A percentile compares a stretch with the other conserved stretches of the same genome.
phyloP scores from a whole-genome alignment of 2,113 vertebrate genomes.

The Lophochroa leadbeateri region DNA sequence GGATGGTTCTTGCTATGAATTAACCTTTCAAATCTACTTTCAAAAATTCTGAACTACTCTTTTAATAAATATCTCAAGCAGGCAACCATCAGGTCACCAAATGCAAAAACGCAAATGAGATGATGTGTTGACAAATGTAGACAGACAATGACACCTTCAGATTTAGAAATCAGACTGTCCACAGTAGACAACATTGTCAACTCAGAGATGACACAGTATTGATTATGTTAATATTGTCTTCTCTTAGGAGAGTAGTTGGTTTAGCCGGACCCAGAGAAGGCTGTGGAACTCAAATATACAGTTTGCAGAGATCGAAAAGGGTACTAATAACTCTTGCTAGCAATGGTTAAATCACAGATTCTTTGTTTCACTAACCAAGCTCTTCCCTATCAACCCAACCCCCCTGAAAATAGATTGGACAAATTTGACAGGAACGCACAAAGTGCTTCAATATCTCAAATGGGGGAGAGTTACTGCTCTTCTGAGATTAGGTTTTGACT shows the following conservation, averaged over 20 bases:
- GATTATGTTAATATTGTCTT: background rate
- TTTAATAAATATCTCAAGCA: background rate
- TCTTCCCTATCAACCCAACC: background rate
- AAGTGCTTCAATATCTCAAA: background rate
- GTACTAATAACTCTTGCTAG: background rate
- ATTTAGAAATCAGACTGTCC: background rate
- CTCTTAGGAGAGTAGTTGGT: background rate
- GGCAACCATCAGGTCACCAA: background rate
- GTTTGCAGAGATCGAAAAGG: background rate
- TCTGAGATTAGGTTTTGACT: background rate
- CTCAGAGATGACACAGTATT: background rate
- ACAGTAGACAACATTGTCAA: background rate
- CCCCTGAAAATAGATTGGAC: background rate
- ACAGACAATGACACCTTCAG: background rate
- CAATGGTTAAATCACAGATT: background rate
- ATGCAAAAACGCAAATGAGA: background rate
- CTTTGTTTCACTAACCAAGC: background rate
- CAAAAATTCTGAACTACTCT: background rate
- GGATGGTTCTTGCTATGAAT: background rate
- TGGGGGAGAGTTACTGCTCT: rapidly evolving
- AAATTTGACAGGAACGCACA: background rate
- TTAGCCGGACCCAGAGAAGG: background rate
- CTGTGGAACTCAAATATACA: background rate
- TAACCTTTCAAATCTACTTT: background rate
- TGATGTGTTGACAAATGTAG: background rate